phyloP scores from a whole-genome alignment of 2,888 invertebrate species.

The Ochlodes sylvanus region DNA sequence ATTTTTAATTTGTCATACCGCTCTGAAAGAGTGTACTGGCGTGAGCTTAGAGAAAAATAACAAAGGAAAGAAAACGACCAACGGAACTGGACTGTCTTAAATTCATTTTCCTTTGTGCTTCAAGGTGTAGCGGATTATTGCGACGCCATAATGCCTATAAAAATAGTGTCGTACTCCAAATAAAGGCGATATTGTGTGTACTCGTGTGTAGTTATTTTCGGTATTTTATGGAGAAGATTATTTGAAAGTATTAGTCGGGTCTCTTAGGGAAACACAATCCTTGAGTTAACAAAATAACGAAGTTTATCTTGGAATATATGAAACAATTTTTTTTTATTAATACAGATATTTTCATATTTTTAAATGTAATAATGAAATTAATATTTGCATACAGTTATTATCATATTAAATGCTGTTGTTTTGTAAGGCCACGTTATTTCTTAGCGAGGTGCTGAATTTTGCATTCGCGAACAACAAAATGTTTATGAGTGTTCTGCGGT shows the following conservation, averaged over 20 bases:
- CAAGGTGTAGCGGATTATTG: slow-evolving; percentile 33
- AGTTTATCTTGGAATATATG: too few species aligned
- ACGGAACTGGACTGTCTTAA: slow-evolving; percentile 4
- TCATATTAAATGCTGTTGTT: too few species aligned
- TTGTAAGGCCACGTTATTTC: too few species aligned
- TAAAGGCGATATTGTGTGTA: neutral
- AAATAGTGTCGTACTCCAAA: slow-evolving; percentile 5
- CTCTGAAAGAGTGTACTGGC: slow-evolving; percentile 13
- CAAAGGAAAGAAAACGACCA: slow-evolving; percentile 20
- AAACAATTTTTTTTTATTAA: too few species aligned
- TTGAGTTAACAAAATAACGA: neutral
- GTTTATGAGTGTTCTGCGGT: too few species aligned
- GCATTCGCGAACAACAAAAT: too few species aligned
- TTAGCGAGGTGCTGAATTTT: too few species aligned
- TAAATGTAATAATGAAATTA: too few species aligned
- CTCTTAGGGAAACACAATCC: neutral
- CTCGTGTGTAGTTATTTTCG: neutral
- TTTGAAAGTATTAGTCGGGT: neutral
- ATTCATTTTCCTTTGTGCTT: slow-evolving; percentile 28
- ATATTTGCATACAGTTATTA: too few species aligned
- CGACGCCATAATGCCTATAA: slow-evolving; percentile 18
- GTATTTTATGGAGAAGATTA: neutral
- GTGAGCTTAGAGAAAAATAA: slow-evolving; percentile 25
- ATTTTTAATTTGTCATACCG: slow-evolving; percentile 31
- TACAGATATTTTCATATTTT: too few species aligned